Evolutionary conservation across 2,113 vertebrate species (phyloP), one percentile per base, ranked within the genome.

Genomic region (Corythoichthys intestinalis): DNA sequence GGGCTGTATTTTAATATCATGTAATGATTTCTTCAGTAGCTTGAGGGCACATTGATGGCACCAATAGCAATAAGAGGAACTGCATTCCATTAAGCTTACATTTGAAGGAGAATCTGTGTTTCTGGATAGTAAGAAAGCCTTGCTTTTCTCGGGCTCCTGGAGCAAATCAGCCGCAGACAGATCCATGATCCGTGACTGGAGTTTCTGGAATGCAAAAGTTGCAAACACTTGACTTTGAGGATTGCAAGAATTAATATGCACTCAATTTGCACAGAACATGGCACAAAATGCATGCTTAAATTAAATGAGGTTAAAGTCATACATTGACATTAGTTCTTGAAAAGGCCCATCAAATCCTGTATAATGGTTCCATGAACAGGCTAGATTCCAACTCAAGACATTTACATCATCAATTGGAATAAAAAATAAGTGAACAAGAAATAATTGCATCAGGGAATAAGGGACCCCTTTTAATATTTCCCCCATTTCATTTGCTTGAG

Each of bases 381-480:
- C 85, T 82, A 79, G 76, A 87, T 87, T 88, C 92, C 90, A 89
- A 88, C 88, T 94, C 91, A 94, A 94, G 93, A 93, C 93, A 94
- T 94, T 94, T 94, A 93, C 91, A 91, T 94, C 94, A 94, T 94
- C 91, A 91, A 90, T 90, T 90, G 87, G 89, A 74, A 88, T 93
- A 93, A 91, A 93, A 93, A 88, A 90, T 93, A 93, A 92, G 86
- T 91, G 94, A 95, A 94, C 90, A 85, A 83, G 91, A 94, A 95
- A 93, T 98, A 96, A 98, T 96, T 96, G 92, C 94, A 92, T 94
- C 52, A 53, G 96, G 94, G 95, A 95, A 77, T 86, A 79, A 82
- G 95, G 93, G 94, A 96, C 84, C 91, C 77, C 56, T 84, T 92
- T 63, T 82, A 91, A 92, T 91, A 93, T 91, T 77, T 57, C 15